phyloP scores from a whole-genome alignment of 2,797 vertebrate genomes.

The Telmatherina bonti region DNA sequence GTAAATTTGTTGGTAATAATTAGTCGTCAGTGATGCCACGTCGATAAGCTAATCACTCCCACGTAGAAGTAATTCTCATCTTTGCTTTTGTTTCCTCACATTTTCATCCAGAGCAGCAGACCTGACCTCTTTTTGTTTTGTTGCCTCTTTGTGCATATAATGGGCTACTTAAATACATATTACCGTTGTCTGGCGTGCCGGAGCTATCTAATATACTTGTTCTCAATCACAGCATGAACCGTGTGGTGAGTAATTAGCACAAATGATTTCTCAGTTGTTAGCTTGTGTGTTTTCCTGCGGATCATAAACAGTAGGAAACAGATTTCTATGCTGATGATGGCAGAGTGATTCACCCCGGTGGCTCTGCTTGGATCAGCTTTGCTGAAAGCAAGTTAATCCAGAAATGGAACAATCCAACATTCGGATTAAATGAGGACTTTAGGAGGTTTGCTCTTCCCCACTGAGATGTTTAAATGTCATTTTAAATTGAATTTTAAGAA shows the following conservation, averaged over 20 bases:
- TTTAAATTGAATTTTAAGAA: too few species aligned
- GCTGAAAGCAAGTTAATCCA: slow-evolving; percentile 2
- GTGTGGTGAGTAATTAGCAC: slow-evolving; percentile 58
- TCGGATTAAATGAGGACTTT: neutral
- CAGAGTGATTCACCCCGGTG: slow-evolving; percentile 9
- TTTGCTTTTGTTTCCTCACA: slow-evolving; percentile 8
- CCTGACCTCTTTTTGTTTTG: slow-evolving; percentile 3
- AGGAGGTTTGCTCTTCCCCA: neutral
- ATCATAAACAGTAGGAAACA: slow-evolving; percentile 49
- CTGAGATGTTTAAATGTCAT: neutral
- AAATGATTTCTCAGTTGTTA: slow-evolving; percentile 39
- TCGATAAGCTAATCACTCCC: slow-evolving; percentile 29
- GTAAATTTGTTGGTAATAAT: slow-evolving; percentile 6
- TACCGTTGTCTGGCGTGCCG: slow-evolving; percentile 50
- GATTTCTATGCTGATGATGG: slow-evolving; percentile 58
- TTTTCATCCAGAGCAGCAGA: slow-evolving; percentile 17
- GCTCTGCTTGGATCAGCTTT: slow-evolving; percentile 12
- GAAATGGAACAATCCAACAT: neutral
- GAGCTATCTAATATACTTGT: slow-evolving; percentile 52
- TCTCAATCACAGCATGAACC: slow-evolving; percentile 62
- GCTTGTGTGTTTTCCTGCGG: slow-evolving; percentile 33
- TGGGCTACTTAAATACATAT: slow-evolving; percentile 32
- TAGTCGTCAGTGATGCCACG: slow-evolving; percentile 15
- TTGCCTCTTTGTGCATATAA: slow-evolving; percentile 42
- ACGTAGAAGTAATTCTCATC: slow-evolving; percentile 23